Base-by-base conservation (phyloP, 2,888 invertebrate species). In the Caenorhabditis angaria region DNA sequence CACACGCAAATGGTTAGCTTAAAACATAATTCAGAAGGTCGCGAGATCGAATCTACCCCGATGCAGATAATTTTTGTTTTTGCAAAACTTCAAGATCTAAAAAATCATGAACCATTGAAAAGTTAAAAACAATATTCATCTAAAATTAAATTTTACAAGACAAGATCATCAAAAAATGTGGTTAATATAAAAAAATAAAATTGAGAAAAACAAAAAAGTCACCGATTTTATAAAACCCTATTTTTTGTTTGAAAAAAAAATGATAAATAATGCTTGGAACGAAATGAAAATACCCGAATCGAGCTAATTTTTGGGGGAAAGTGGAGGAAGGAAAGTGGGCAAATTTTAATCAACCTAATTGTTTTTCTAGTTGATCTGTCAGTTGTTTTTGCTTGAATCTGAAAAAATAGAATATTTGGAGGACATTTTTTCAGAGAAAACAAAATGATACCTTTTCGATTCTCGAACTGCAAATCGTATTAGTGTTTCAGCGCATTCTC, bases 401-500 rank as follows among this genome's bases (percentile, higher is more conserved):
- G 22, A 10, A 50, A 50, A 48, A 5, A 48, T 10, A 35, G 35
- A 35, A 14, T 10, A 35, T 10, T 35, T n/a, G n/a, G n/a, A n/a
- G n/a, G n/a, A n/a, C n/a, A n/a, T n/a, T n/a, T n/a, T n/a, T n/a
- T n/a, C n/a, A 32, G 32, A 10, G 32, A 32, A 32, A 32, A 32
- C 5, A 32, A 10, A 32, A 10, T 32, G 32, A 32, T n/a, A 56
- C 32, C 71, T 22, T 24, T 61, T 50, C 2, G 71, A 59, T 54
- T 71, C 71, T 50, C 71, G 53, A 6, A 71, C 20, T 8, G 66
- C 71, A 27, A 63, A 28, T 48, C 28, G 28, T 0, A 71, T 59
- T 5, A 71, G 27, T 2, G 24, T 22, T 8, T 50, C 10, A 0
- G 58, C 22, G 0, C 51, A 41, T 18, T 62, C 65, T 32, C 58